phyloP scores from a whole-genome alignment of 2,797 vertebrate species.

The Myripristis jacobus region DNA sequence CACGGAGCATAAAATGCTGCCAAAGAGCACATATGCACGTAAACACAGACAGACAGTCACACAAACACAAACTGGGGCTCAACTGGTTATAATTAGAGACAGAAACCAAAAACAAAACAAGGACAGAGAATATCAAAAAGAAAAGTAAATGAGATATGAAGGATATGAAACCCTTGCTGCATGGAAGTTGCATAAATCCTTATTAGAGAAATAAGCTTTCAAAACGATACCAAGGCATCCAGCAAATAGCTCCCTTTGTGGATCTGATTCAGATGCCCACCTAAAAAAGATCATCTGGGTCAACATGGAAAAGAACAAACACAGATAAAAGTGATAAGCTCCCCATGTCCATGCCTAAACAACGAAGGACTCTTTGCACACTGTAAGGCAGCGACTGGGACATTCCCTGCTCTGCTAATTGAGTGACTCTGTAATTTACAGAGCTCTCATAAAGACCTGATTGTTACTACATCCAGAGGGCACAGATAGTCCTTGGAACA shows the following conservation, averaged over 20 bases:
- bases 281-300: neutral
- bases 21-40: slow-evolving; percentile 9
- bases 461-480: slow-evolving; percentile 40
- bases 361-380: slow-evolving; percentile 5
- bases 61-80: slow-evolving; percentile 20
- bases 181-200: slow-evolving; percentile 1
- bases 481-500: slow-evolving; percentile 25
- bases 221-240: neutral
- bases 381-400: neutral
- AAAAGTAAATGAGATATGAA: neutral
- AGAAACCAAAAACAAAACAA: slow-evolving; percentile 20
- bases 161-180: neutral
- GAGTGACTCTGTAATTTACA: slow-evolving; percentile 34
- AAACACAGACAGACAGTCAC: slow-evolving; percentile 12
- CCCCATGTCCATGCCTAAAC: neutral
- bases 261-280: neutral
- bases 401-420: slow-evolving; percentile 25
- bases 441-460: slow-evolving; percentile 31
- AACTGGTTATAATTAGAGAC: slow-evolving; percentile 15
- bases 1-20: slow-evolving; percentile 44
- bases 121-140: slow-evolving; percentile 22
- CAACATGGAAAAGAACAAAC: neutral
- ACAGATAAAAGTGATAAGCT: neutral
- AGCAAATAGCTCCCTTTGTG: neutral
- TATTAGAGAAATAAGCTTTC: neutral